phyloP scores from a whole-genome alignment of 2,113 vertebrate species.

The Silurus meridionalis region DNA sequence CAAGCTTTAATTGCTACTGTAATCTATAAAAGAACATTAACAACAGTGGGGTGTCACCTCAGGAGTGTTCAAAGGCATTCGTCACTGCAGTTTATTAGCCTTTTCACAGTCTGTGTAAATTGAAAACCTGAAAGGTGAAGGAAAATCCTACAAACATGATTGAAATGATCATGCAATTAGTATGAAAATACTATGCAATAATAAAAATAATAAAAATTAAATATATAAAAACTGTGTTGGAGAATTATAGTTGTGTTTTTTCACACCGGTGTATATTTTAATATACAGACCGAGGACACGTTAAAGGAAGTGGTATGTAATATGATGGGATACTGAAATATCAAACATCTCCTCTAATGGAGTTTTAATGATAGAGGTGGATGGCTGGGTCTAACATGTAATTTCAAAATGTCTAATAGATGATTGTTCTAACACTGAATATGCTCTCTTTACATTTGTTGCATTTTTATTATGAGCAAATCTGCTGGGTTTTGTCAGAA shows the following conservation, averaged over 20 bases:
- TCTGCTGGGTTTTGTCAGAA: constrained; percentile 72
- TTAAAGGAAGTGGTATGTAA: not conserved
- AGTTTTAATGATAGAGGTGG: not conserved
- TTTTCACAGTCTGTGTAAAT: not conserved
- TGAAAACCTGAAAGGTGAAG: not conserved
- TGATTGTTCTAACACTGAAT: not conserved
- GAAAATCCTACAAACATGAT: not conserved
- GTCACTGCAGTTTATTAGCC: not conserved
- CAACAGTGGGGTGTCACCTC: constrained; percentile 34
- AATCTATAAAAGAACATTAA: constrained; percentile 45
- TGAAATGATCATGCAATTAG: not conserved
- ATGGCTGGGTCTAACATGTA: not conserved
- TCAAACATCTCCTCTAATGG: not conserved
- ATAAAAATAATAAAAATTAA: not conserved
- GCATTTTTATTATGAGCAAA: constrained; percentile 54
- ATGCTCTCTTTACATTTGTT: too few species aligned
- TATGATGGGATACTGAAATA: not conserved
- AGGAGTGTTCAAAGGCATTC: constrained; percentile 17
- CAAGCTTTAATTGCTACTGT: constrained; percentile 48
- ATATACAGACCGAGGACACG: not conserved
- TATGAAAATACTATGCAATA: not conserved
- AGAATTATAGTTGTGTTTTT: not conserved
- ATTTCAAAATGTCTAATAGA: not conserved
- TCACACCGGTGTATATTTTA: not conserved
- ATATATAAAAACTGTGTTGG: not conserved